A percentile compares a stretch with the other conserved stretches of the same genome.
Evolutionary conservation across 2,113 vertebrate genomes (phyloP).

Genomic region (Sinocyclocheilus grahami): DNA sequence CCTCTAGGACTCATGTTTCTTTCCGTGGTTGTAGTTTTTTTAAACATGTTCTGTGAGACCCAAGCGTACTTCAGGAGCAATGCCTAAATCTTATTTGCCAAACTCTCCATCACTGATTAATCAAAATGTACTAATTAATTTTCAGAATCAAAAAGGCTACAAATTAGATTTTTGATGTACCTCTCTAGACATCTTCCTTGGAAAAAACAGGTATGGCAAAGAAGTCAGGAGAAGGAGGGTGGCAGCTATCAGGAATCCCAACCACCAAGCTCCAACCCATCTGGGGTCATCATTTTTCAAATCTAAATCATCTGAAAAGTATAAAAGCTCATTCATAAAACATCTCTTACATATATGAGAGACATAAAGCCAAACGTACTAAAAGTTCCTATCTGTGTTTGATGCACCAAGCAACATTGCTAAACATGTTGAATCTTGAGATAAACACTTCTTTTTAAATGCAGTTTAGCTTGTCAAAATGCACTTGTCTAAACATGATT

Average conservation of each 20-base stretch:
- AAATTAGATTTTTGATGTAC: background rate
- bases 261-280: conserved; percentile 98
- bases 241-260: conserved; percentile 87
- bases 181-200: conserved; percentile 82
- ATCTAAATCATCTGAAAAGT: conserved; percentile 74
- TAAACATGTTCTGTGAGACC: background rate
- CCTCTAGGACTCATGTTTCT: background rate
- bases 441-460: background rate
- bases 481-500: background rate
- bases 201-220: conserved; percentile 92
- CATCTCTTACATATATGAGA: background rate
- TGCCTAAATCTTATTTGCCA: background rate
- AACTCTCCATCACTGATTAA: background rate
- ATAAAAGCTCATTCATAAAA: background rate
- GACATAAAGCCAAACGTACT: background rate
- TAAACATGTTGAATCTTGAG: conserved; percentile 31
- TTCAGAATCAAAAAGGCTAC: too few species aligned
- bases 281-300: conserved; percentile 79
- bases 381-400: background rate
- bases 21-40: conserved; percentile 16
- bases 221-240: conserved; percentile 80
- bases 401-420: background rate
- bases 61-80: background rate
- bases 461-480: background rate
- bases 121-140: background rate